These are phyloP conservation scores for Polymixis lichenea DNA, from an alignment of 2,888 invertebrate species.

Conservation along the genomic window DNA sequence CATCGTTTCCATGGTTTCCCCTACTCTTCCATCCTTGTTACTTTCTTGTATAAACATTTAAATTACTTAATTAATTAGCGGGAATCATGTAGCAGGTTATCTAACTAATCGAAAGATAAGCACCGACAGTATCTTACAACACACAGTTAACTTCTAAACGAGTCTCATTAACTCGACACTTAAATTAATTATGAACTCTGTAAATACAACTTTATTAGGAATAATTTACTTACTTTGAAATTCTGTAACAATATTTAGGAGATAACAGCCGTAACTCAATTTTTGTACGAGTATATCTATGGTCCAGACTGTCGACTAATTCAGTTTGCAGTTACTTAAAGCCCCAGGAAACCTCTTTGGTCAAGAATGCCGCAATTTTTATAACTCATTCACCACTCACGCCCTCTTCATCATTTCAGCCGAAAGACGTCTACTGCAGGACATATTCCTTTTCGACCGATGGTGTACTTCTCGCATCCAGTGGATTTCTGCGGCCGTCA, in stretches of 20 bases:
- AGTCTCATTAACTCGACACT: constrained; percentile 15
- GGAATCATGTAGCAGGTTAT: neutral
- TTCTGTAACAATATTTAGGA: constrained; percentile 7
- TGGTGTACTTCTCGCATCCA: too few species aligned
- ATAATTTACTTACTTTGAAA: constrained; percentile 16
- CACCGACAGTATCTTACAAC: neutral
- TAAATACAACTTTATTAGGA: constrained; percentile 14
- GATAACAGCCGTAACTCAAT: neutral
- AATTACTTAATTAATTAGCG: neutral
- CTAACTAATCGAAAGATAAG: constrained; percentile 4
- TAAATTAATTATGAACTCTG: constrained; percentile 21
- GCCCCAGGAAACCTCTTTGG: neutral
- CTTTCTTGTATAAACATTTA: neutral
- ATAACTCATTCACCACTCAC: too few species aligned
- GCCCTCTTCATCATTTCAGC: too few species aligned
- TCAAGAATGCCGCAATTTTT: neutral
- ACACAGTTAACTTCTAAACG: constrained; percentile 18
- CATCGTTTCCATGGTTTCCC: too few species aligned
- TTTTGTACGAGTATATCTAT: neutral
- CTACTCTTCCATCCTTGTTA: neutral
- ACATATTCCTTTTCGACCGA: too few species aligned
- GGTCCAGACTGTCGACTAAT: neutral
- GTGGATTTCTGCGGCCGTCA: too few species aligned
- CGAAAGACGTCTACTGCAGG: too few species aligned
- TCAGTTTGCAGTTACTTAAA: constrained; percentile 24